These are phyloP conservation scores for Perca schrenkii DNA, from an alignment of 2,113 vertebrate genomes.

Conservation along the genomic window DNA sequence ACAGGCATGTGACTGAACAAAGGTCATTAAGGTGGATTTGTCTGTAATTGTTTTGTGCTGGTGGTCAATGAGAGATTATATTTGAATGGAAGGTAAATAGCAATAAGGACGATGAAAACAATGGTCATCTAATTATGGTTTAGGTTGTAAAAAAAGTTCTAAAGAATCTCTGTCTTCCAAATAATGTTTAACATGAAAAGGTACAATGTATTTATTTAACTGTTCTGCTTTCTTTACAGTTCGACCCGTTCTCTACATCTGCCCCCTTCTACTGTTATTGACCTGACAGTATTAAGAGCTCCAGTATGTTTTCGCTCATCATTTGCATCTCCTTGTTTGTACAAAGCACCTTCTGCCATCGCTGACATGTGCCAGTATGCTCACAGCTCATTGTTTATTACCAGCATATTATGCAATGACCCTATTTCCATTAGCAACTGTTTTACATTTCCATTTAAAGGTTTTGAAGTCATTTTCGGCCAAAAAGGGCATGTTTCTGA, in stretches of 20 bases:
- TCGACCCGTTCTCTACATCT: conserved; percentile 62
- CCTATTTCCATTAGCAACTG: conserved; percentile 45
- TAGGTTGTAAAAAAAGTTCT: conserved; percentile 83
- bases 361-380: conserved; percentile 38
- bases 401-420: conserved; percentile 69
- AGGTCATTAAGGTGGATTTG: background rate
- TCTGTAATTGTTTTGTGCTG: conserved; percentile 21
- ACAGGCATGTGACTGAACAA: conserved; percentile 22
- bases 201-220: conserved; percentile 79
- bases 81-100: conserved; percentile 67
- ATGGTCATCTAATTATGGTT: conserved; percentile 79
- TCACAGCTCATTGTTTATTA: conserved; percentile 57
- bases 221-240: conserved; percentile 83
- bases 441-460: conserved; percentile 31
- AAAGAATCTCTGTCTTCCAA: conserved; percentile 90
- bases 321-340: conserved; percentile 29
- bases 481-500: background rate
- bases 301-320: background rate
- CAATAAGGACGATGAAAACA: conserved; percentile 86
- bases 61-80: conserved; percentile 39
- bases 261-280: conserved; percentile 15
- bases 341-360: conserved; percentile 41
- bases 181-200: conserved; percentile 82
- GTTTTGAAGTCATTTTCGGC: conserved; percentile 2
- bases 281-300: conserved; percentile 44